Percentiles rank a stretch among this genome's conserved stretches.
phyloP scores from a whole-genome alignment of 2,888 invertebrate species.

The Philaethria dido region DNA sequence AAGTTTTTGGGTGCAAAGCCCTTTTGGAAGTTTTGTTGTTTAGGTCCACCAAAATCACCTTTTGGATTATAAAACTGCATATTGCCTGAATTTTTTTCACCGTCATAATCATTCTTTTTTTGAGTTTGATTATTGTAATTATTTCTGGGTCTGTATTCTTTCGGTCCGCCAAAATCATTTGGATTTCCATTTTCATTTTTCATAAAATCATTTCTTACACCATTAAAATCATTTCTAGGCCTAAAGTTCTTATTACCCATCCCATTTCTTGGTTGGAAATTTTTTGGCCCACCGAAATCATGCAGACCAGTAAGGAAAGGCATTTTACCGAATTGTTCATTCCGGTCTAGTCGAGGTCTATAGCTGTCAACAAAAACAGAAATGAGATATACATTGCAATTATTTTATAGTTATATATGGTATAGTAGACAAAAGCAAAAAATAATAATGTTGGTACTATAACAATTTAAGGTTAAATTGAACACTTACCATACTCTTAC shows the following conservation, averaged over 20 bases:
- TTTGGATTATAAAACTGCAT: constrained; percentile 77
- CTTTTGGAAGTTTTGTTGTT: constrained; percentile 69
- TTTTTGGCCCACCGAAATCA: constrained; percentile 81
- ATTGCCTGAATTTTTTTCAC: constrained; percentile 64
- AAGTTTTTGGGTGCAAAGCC: constrained; percentile 71
- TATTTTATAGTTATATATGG: neutral
- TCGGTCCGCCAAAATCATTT: constrained; percentile 78
- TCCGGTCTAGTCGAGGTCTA: constrained; percentile 86
- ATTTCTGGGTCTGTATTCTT: constrained; percentile 73
- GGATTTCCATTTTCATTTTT: constrained; percentile 72
- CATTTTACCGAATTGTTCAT: constrained; percentile 86
- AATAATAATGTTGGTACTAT: neutral
- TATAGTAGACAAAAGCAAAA: neutral
- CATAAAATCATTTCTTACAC: constrained; percentile 73
- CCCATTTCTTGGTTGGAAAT: constrained; percentile 73
- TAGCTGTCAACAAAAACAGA: constrained; percentile 65
- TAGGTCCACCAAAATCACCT: constrained; percentile 79
- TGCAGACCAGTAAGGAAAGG: constrained; percentile 72
- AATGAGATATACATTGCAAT: constrained; percentile 3
- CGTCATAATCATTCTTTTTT: constrained; percentile 71
- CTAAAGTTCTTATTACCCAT: constrained; percentile 76
- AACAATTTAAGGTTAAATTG: neutral
- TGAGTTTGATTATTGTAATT: constrained; percentile 73
- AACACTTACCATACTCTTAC: constrained; percentile 5
- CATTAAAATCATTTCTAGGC: constrained; percentile 79